Conservation (phyloP, 2,888 invertebrate genomes). For the Pterostichus niger region DNA sequence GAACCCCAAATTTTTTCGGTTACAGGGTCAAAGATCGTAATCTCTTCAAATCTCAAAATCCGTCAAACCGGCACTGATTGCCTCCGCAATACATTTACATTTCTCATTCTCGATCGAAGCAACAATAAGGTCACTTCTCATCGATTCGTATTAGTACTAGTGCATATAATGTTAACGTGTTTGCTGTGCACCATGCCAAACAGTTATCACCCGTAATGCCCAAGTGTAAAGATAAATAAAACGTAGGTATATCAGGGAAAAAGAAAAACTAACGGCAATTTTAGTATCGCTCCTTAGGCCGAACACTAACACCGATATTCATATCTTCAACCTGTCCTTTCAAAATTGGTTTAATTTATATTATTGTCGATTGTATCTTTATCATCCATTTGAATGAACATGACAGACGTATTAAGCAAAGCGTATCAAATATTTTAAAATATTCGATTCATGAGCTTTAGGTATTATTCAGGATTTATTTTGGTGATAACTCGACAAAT, state of each 20-base stretch:
- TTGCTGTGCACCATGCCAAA: not conserved
- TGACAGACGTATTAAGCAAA: too few relatives aligned
- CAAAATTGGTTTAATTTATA: slow-evolving; percentile 2
- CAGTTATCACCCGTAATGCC: slow-evolving; percentile 11
- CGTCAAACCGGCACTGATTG: not conserved
- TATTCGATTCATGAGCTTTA: too few relatives aligned
- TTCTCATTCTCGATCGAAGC: not conserved
- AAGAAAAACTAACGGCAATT: slow-evolving; percentile 8
- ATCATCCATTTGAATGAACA: too few relatives aligned
- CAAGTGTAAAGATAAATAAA: slow-evolving; percentile 9
- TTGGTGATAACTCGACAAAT: too few relatives aligned
- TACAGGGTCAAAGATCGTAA: too few relatives aligned
- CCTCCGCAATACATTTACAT: not conserved
- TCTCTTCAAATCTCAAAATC: too few relatives aligned
- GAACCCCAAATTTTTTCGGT: too few relatives aligned
- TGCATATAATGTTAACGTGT: not conserved
- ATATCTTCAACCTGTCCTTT: not conserved
- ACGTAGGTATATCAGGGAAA: not conserved
- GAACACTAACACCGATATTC: not conserved
- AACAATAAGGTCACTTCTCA: slow-evolving; percentile 2
- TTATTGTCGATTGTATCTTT: not conserved
- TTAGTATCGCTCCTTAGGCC: not conserved
- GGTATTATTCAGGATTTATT: too few relatives aligned
- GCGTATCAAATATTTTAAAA: too few relatives aligned
- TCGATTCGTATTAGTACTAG: not conserved